These are phyloP conservation scores for Temnothorax longispinosus DNA, from an alignment of 1,140 invertebrate genomes.

Conservation along the genomic window DNA sequence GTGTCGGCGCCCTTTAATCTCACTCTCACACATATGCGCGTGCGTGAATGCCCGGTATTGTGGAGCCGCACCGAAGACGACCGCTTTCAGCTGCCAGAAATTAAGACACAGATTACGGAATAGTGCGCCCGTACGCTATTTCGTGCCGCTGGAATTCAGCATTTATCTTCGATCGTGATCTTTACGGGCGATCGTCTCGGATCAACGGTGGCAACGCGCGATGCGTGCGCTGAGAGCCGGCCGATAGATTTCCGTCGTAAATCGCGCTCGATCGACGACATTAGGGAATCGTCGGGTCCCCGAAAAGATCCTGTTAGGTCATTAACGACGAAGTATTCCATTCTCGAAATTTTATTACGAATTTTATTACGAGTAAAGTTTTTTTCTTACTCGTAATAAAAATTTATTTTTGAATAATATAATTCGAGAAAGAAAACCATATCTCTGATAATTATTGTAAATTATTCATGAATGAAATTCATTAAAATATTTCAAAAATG, in stretches of 20 bases:
- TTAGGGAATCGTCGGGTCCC: neutral
- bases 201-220: neutral
- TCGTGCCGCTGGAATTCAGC: conserved; percentile 42
- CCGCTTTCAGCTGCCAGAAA: conserved; percentile 72
- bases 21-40: conserved; percentile 57
- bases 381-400: neutral
- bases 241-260: conserved; percentile 13
- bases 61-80: conserved; percentile 48
- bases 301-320: neutral
- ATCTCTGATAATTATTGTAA: neutral
- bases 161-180: conserved; percentile 49
- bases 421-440: neutral
- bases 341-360: conserved; percentile 1
- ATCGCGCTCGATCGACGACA: neutral
- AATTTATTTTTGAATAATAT: neutral
- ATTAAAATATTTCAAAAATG: neutral
- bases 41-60: conserved; percentile 76
- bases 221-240: neutral
- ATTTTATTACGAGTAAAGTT: conserved; percentile 14
- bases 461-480: neutral
- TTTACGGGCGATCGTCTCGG: conserved; percentile 44
- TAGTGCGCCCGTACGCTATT: conserved; percentile 57
- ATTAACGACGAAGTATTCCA: neutral
- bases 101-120: conserved; percentile 75
- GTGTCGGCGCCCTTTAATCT: conserved; percentile 80